Evolutionary conservation across 2,888 invertebrate species (phyloP), one percentile per base, ranked within the genome.

Genomic region (Megaustenia siamemsis): DNA sequence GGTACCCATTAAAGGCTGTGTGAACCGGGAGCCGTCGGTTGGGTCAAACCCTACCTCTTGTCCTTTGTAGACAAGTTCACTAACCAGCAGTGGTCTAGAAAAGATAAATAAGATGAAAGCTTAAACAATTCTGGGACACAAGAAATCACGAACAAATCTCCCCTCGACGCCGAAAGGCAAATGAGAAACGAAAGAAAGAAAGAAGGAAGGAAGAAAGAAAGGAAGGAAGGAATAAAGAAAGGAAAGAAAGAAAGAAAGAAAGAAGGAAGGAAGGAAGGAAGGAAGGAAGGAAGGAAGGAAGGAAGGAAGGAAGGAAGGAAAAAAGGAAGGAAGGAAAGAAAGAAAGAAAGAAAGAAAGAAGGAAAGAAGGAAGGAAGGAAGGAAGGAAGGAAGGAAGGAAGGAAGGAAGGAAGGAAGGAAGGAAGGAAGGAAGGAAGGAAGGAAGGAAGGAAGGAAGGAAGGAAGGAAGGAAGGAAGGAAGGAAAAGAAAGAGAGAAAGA

Each of bases 351-450:
- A 43, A 32, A 38, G 45, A 45, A 18, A 45, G 68, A n/a, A 40
- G 40, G n/a, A 45, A 18, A 38, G 32, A 40, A n/a, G 32, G n/a
- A 40, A 6, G 32, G n/a, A 68, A n/a, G 45, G 43, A 45, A 21
- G 35, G 68, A 68, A 32, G 24, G 43, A n/a, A 18, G 32, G 66
- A 45, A 32, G 63, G 43, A 45, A 28, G 32, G 68, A 68, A n/a
- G n/a, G 49, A 69, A 32, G 38, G 56, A 71, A 18, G 38, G 60
- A 81, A 15, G n/a, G 35, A 53, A n/a, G 71, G 32, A 45, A 53
- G 21, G 10, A 53, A 35, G 49, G 2, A 71, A 53, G 10, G 1
- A 49, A 71, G 71, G 10, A 68, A 32, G 45, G 21, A 81, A 53
- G 71, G 32, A 8, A 35, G 53, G 21, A 3, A 45, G 69, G 35